Evolutionary conservation across 1,140 invertebrate genomes (phyloP).

Genomic region (Protaetia brevitarsis): DNA sequence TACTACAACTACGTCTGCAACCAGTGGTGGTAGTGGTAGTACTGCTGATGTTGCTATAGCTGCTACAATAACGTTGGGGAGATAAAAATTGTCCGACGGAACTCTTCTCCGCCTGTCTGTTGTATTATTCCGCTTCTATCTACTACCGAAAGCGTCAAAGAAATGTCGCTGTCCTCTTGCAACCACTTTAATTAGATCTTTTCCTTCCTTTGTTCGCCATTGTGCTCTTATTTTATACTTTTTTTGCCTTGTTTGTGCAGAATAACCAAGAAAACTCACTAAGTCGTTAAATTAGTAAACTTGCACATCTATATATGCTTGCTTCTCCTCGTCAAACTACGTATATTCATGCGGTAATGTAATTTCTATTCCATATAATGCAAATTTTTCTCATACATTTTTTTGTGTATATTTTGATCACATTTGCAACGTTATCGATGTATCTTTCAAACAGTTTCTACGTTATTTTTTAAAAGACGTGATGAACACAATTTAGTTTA

Average conservation of each 20-base stretch:
- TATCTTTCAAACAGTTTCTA: too few relatives aligned
- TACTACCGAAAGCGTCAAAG: constrained; percentile 2
- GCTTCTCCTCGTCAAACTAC: too few relatives aligned
- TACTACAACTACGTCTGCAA: too few relatives aligned
- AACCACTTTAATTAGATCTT: constrained; percentile 16
- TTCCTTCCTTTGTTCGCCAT: background rate
- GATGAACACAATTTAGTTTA: too few relatives aligned
- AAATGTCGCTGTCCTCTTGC: background rate
- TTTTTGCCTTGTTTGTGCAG: background rate
- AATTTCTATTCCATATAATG: too few relatives aligned
- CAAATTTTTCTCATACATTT: too few relatives aligned
- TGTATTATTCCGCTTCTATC: constrained; percentile 9
- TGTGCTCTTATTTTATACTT: background rate
- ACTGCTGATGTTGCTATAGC: background rate
- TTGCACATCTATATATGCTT: too few relatives aligned
- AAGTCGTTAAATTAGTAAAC: background rate
- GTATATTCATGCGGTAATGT: too few relatives aligned
- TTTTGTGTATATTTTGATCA: too few relatives aligned
- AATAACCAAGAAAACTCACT: background rate
- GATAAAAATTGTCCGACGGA: constrained; percentile 4
- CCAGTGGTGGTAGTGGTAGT: too few relatives aligned
- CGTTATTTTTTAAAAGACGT: too few relatives aligned
- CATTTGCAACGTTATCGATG: too few relatives aligned
- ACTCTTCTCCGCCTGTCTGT: background rate
- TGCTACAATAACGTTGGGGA: background rate